Evolutionary conservation across 2,113 vertebrate species (phyloP), one percentile per base, ranked within the genome.

Genomic region (Potamarius usumacintae): DNA sequence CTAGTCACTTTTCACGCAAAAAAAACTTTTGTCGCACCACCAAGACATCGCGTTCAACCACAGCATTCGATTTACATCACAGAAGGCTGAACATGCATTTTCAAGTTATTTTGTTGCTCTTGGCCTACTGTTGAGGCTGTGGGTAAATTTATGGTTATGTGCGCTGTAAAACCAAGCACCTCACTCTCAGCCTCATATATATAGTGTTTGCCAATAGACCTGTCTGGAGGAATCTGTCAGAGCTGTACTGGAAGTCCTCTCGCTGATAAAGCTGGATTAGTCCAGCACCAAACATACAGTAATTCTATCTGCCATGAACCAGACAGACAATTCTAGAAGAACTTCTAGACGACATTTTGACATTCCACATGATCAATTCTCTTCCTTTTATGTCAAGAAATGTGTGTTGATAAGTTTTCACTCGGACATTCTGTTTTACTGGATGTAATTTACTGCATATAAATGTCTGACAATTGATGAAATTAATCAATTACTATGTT

Each of bases 221-320:
- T 88, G 55, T 86, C 87, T 88, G 80, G 27, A 85, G 71, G 67
- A 88, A 76, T 84, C 82, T 84, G 80, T 86, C 74, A 86, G 74
- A 88, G 57, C 85, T 76, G 62, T 60, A 79, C 84, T 53, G 27
- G 55, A 83, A 85, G 30, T 30, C 55, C 83, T 60, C 83, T 86
- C 57, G n/a, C 77, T 50, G 62, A 79, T 86, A 79, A 82, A 25
- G 74, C 84, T 15, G 67, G 58, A 83, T 80, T 62, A 82, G 17
- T 82, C 87, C 15, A 58, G 65, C 76, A 81, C 87, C 57, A 81
- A 48, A 86, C 77, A 84, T 90, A 22, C 27, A 80, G 78, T 34
- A 65, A 90, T 74, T 88, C 25, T 34, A 84, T 86, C 78, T 85
- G 72, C 53, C 48, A 12, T 85, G 78, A 71, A 53, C 55, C 14